Percentiles rank a stretch among this genome's conserved stretches.
Conservation (phyloP, 2,113 vertebrate genomes). For the Cyprinus carpio region DNA sequence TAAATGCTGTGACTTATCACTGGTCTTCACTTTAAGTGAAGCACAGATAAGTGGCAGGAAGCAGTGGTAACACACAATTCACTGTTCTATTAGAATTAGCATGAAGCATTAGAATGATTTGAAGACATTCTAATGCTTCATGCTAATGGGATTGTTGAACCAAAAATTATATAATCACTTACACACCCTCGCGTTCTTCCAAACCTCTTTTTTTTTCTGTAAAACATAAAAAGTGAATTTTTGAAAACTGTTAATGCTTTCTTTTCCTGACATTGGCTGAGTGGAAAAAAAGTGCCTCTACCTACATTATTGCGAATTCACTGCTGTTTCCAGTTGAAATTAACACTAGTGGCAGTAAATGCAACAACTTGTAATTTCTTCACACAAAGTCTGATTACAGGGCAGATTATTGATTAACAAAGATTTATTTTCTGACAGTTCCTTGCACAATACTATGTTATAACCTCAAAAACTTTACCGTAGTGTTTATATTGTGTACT, state of each 20-base stretch:
- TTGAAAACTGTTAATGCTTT: too few relatives aligned
- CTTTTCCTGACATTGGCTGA: background rate
- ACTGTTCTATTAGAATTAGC: background rate
- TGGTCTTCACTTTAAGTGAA: background rate
- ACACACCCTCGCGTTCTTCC: background rate
- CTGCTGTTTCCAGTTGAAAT: background rate
- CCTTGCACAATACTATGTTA: background rate
- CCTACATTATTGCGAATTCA: too few relatives aligned
- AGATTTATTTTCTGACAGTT: background rate
- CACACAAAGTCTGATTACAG: background rate
- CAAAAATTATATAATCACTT: background rate
- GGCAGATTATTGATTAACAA: background rate
- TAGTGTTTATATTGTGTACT: background rate
- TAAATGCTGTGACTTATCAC: conserved; percentile 3
- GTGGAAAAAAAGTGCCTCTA: background rate
- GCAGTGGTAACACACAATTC: conserved; percentile 15
- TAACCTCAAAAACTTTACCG: background rate
- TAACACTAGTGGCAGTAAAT: background rate
- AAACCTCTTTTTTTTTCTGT: background rate
- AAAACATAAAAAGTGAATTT: background rate
- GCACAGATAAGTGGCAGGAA: conserved; percentile 16
- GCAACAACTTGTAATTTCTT: background rate
- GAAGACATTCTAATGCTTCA: background rate
- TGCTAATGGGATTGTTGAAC: background rate
- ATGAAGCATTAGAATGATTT: conserved; percentile 11